A percentile compares a stretch with the other conserved stretches of the same genome.
Evolutionary conservation across 2,797 vertebrate genomes (phyloP).

Genomic region (Sardinella longiceps): DNA sequence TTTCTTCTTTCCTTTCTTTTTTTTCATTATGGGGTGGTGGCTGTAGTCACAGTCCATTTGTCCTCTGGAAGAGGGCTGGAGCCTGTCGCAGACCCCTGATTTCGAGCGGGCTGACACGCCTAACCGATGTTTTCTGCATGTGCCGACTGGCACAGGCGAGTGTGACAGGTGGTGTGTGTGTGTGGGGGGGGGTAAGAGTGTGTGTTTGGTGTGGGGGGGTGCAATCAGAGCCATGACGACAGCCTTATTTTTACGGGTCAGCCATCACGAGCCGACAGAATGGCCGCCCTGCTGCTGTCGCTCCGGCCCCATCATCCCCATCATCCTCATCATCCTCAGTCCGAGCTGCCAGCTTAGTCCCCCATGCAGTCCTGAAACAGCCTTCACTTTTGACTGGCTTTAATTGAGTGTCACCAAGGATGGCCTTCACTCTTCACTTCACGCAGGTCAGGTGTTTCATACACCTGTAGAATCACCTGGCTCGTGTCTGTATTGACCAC

Average conservation of each 20-base stretch:
- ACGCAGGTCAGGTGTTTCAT: background rate
- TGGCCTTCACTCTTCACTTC: no score
- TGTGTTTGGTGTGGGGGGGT: no score
- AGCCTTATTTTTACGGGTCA: background rate
- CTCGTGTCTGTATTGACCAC: background rate
- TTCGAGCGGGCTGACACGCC: background rate
- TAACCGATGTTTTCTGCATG: background rate
- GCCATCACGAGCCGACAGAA: background rate
- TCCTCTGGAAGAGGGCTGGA: constrained; percentile 47
- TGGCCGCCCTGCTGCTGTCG: background rate
- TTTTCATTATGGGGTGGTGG: constrained; percentile 30
- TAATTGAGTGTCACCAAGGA: background rate
- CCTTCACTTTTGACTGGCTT: background rate
- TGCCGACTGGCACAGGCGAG: background rate
- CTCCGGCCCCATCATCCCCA: background rate
- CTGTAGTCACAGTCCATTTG: constrained; percentile 58
- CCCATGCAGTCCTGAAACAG: background rate
- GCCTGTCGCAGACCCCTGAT: background rate
- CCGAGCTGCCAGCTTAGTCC: background rate
- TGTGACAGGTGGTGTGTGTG: background rate
- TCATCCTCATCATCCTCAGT: background rate
- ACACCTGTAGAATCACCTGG: background rate
- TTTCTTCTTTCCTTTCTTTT: background rate
- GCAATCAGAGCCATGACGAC: background rate
- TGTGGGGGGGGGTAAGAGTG: background rate